Evolutionary conservation across 2,113 vertebrate species (phyloP), one percentile per base, ranked within the genome.

Genomic region (Phasianus colchicus): DNA sequence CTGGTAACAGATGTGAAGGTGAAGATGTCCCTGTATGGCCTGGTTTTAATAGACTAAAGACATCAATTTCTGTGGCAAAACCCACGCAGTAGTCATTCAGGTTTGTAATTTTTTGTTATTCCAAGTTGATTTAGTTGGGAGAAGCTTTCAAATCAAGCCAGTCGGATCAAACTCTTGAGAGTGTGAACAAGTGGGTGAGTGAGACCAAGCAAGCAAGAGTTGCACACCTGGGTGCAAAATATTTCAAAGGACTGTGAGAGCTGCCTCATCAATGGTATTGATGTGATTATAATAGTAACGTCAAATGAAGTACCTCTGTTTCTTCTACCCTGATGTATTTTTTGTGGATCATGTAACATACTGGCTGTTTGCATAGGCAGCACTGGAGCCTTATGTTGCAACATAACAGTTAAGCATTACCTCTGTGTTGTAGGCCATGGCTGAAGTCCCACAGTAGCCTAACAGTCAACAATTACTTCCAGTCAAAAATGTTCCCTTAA

Each of bases 141-240:
- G 21, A 60, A 50, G 16, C 32, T 79, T 90, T 55, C 29, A 72
- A 83, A 50, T 48, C 55, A 86, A 86, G 20, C 21, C n/a, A 81
- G 24, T 18, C 10, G 32, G 42, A 76, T 25, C 16, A 67, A 72
- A 38, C 21, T 34, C 5, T 40, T 27, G 30, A 32, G 54, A 19
- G 16, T 32, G 18, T 32, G 54, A 57, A 32, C 30, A 57, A 57
- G 52, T 54, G 52, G 52, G 27, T 54, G 27, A 54, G 27, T 29
- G 52, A 16, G 9, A 55, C 15, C 14, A 30, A 66, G 36, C 6
- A n/a, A 64, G 38, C n/a, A 40, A 13, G 27, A 54, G 29, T 17
- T 87, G 61, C 6, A 4, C 5, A 3, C 8, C 13, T 6, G 13
- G 0, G 0, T 24, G 4, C 16, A 54, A 92, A 83, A 36, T 20